Evolutionary conservation across 1,140 invertebrate species (phyloP).

Genomic region (Proales similis): DNA sequence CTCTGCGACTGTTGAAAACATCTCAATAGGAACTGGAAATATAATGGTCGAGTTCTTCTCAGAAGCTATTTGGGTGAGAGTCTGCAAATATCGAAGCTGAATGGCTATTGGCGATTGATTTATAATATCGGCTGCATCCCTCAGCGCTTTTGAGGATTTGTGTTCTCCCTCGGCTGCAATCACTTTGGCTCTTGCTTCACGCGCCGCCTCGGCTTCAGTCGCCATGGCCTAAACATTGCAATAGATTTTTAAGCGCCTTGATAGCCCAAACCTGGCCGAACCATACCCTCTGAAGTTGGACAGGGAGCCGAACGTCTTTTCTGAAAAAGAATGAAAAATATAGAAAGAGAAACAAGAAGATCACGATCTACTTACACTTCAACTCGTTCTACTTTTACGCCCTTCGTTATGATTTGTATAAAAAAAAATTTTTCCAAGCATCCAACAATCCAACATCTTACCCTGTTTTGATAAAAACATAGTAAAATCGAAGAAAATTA

Average conservation of each 20-base stretch:
- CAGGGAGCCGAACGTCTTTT: slow-evolving; percentile 43
- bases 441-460: slow-evolving; percentile 15
- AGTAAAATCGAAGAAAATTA: not conserved
- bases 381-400: not conserved
- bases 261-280: not conserved
- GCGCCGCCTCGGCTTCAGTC: slow-evolving; percentile 46
- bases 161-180: slow-evolving; percentile 39
- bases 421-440: not conserved
- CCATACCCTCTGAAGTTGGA: slow-evolving; percentile 42
- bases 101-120: slow-evolving; percentile 65
- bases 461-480: not conserved
- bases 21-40: slow-evolving; percentile 86
- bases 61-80: slow-evolving; percentile 84
- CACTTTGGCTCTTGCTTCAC: slow-evolving; percentile 48
- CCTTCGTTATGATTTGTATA: not conserved
- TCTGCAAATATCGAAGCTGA: slow-evolving; percentile 70
- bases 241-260: not conserved
- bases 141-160: slow-evolving; percentile 36
- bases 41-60: slow-evolving; percentile 97
- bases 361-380: not conserved
- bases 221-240: slow-evolving; percentile 42
- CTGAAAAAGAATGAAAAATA: not conserved
- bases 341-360: not conserved
- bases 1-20: slow-evolving; percentile 56
- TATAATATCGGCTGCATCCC: slow-evolving; percentile 38